A percentile compares a stretch with the other conserved stretches of the same genome.
phyloP scores from a whole-genome alignment of 2,888 invertebrate genomes.

The Drosophila fulvimacula region DNA sequence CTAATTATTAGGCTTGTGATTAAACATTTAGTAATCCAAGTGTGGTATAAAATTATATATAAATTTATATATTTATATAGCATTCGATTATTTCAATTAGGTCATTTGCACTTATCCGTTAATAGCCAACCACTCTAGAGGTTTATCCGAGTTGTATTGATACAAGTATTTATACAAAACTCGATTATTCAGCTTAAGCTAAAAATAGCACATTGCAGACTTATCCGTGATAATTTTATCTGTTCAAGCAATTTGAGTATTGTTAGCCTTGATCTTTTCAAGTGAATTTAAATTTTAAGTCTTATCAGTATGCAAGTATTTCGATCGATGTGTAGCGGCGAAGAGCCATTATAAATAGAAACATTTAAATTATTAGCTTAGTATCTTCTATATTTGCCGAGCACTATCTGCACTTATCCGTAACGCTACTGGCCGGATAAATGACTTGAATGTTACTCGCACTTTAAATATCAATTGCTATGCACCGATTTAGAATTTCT shows the following conservation, averaged over 20 bases:
- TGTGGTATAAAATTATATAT: neutral
- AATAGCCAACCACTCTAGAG: neutral
- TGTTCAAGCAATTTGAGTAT: neutral
- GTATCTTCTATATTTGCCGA: neutral
- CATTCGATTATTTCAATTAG: neutral
- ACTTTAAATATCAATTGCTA: neutral
- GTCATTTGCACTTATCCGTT: neutral
- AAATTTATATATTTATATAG: neutral
- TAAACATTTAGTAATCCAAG: neutral
- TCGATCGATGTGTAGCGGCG: neutral
- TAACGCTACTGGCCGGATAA: neutral
- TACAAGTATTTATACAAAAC: neutral
- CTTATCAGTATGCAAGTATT: neutral
- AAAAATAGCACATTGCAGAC: neutral
- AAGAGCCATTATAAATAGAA: neutral
- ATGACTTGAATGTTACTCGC: neutral
- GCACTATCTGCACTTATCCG: neutral
- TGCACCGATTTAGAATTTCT: conserved; percentile 20
- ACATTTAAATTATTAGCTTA: neutral
- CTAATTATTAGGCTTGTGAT: neutral
- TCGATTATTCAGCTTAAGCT: neutral
- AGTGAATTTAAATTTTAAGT: neutral
- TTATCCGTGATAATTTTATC: neutral
- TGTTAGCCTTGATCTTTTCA: neutral
- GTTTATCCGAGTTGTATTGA: neutral